These are phyloP conservation scores for Palaemon carinicauda DNA, from an alignment of 1,140 invertebrate genomes.

Conservation along the genomic window DNA sequence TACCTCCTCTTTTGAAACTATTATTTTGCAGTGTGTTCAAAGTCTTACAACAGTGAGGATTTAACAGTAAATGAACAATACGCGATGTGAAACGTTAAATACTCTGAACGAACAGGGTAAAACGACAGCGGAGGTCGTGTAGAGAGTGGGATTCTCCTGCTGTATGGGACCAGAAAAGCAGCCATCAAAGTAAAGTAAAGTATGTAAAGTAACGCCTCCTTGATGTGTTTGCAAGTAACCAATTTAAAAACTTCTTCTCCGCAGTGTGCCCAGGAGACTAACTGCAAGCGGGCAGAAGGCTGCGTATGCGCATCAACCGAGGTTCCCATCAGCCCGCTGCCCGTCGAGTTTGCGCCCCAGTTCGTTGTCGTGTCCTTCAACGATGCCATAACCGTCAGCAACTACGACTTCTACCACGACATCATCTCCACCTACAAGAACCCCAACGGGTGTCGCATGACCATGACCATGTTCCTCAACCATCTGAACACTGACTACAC, in stretches of 20 bases:
- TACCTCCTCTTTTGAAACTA: too few relatives aligned
- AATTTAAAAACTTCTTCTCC: background rate
- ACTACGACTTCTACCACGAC: constrained; percentile 92
- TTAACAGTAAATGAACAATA: too few relatives aligned
- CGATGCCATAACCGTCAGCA: constrained; percentile 95
- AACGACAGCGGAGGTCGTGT: too few relatives aligned
- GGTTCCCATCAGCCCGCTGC: constrained; percentile 65
- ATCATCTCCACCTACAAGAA: constrained; percentile 89
- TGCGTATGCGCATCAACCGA: constrained; percentile 96
- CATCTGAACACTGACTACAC: constrained; percentile 95
- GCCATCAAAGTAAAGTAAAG: too few relatives aligned
- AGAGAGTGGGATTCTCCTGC: too few relatives aligned
- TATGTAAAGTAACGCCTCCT: too few relatives aligned
- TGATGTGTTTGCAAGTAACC: too few relatives aligned
- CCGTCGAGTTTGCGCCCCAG: constrained; percentile 71
- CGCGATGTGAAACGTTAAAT: too few relatives aligned
- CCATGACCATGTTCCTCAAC: constrained; percentile 92
- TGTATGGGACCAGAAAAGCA: too few relatives aligned
- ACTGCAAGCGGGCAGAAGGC: constrained; percentile 82
- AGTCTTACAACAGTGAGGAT: too few relatives aligned
- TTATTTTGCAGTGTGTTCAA: too few relatives aligned
- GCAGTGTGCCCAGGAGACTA: background rate
- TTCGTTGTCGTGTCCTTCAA: constrained; percentile 97
- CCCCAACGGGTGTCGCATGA: constrained; percentile 88
- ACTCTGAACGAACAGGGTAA: too few relatives aligned